A percentile compares a stretch with the other conserved stretches of the same genome.
These are phyloP conservation scores for Eremophila alpestris DNA, from an alignment of 2,797 vertebrate species.

Conservation along the genomic window DNA sequence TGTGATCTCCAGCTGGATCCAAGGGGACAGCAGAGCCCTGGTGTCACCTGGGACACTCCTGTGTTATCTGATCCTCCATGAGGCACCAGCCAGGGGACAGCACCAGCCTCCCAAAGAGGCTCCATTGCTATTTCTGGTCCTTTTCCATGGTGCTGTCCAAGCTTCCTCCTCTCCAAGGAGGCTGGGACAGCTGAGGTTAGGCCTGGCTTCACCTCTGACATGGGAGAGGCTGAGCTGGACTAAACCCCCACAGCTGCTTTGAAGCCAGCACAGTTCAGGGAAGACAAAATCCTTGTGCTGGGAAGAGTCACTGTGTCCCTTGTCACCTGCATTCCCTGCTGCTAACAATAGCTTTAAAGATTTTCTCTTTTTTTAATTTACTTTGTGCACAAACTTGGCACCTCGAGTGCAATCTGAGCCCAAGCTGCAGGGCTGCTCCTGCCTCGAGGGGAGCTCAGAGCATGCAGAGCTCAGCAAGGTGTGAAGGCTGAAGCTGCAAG, in stretches of 20 bases:
- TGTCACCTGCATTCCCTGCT: background rate
- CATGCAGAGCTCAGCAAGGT: background rate
- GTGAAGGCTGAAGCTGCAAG: background rate
- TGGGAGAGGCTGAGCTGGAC: background rate
- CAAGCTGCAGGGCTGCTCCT: background rate
- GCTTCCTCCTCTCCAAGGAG: background rate
- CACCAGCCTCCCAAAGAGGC: background rate
- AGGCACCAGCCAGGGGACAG: background rate
- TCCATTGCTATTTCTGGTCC: fast-evolving
- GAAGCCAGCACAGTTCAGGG: background rate
- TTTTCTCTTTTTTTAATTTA: background rate
- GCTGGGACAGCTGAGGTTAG: background rate
- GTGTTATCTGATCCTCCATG: background rate
- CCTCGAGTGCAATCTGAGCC: background rate
- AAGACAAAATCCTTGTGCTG: background rate
- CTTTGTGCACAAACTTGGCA: background rate
- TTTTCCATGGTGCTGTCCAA: background rate
- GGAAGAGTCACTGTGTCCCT: background rate
- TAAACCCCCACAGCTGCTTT: background rate
- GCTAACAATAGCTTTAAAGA: background rate
- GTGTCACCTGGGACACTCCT: background rate
- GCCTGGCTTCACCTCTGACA: background rate
- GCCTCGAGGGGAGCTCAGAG: background rate
- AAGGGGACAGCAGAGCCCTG: background rate
- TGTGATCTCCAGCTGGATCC: background rate